Conservation (phyloP, 2,888 invertebrate species). For the Rhamnusium bicolor region DNA sequence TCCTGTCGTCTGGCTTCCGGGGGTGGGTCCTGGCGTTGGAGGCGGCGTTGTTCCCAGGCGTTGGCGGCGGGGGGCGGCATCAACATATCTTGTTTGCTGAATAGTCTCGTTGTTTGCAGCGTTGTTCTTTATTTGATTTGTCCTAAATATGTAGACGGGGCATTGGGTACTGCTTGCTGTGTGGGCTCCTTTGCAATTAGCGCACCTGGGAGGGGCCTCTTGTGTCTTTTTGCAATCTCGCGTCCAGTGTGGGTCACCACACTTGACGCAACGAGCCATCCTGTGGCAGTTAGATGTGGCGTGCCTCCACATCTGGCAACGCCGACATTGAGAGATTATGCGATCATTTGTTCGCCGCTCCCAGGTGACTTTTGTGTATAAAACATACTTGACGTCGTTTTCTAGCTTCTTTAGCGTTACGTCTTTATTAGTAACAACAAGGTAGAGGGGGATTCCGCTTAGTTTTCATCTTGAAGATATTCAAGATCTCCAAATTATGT, state of each 20-base stretch:
- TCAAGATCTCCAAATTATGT: no score
- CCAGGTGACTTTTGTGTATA: background rate
- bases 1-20: no score
- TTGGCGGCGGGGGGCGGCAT: no score
- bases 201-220: background rate
- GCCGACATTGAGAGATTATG: constrained; percentile 30
- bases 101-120: no score
- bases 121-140: no score
- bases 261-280: background rate
- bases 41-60: no score
- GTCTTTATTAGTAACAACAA: background rate
- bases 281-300: no score
- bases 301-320: no score
- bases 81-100: no score
- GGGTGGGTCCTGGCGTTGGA: no score
- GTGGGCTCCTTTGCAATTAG: constrained; percentile 2
- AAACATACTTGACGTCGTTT: no score
- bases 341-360: constrained; percentile 9
- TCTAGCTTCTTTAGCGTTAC: background rate
- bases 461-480: background rate
- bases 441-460: background rate
- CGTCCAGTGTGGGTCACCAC: background rate
- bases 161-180: background rate
- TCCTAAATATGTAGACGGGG: no score
- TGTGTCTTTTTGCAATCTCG: background rate